Percentiles rank a stretch among this genome's conserved stretches.
Evolutionary conservation across 1,140 invertebrate species (phyloP).

Genomic region (Babylonia areolata): DNA sequence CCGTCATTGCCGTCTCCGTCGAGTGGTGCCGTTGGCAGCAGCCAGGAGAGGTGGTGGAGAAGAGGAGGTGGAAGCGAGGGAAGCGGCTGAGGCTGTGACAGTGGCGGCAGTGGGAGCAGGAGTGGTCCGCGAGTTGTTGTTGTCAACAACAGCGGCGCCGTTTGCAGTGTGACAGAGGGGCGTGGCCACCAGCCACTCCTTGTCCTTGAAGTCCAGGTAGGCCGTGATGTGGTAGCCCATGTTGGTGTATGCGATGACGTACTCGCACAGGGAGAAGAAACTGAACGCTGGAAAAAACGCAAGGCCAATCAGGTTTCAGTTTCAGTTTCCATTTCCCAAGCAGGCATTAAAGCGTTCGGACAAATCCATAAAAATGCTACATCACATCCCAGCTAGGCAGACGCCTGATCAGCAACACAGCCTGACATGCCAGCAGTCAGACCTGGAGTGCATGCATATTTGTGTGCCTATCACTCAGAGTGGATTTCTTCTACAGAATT

Average conservation of each 20-base stretch:
- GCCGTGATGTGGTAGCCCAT: constrained; percentile 94
- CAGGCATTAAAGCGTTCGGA: too few species aligned
- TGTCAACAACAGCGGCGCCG: constrained; percentile 30
- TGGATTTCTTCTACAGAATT: too few species aligned
- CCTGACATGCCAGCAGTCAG: too few species aligned
- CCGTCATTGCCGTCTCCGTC: neutral
- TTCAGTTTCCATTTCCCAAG: too few species aligned
- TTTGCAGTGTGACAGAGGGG: constrained; percentile 14
- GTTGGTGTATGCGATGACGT: constrained; percentile 91
- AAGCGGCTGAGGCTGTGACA: too few species aligned
- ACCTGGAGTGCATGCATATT: too few species aligned
- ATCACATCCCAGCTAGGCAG: neutral
- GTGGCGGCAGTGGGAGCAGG: neutral
- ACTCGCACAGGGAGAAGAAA: constrained; percentile 94
- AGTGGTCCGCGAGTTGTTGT: constrained; percentile 15
- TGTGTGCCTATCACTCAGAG: too few species aligned
- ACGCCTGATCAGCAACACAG: too few species aligned
- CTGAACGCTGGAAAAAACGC: constrained; percentile 87
- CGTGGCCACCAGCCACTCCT: constrained; percentile 34
- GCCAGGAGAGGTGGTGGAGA: neutral
- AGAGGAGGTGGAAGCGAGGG: too few species aligned
- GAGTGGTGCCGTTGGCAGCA: neutral
- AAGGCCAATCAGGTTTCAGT: too few species aligned
- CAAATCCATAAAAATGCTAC: too few species aligned
- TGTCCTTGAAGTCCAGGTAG: constrained; percentile 84